Evolutionary conservation across 2,113 vertebrate genomes (phyloP).

Genomic region (Sclerurus mexicanus): DNA sequence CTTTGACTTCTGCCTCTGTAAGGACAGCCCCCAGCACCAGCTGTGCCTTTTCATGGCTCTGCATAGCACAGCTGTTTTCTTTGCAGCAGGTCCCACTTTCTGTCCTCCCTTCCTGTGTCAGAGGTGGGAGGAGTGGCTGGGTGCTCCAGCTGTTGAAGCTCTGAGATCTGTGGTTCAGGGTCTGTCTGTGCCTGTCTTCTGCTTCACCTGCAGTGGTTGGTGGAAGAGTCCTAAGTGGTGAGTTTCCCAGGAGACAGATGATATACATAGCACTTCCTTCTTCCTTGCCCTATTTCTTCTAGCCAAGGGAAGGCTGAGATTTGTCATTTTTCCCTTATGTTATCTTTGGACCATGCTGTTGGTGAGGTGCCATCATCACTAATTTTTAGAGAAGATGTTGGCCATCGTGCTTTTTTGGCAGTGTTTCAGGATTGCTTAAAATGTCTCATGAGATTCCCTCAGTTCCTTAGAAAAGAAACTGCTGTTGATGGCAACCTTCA

Average conservation of each 20-base stretch:
- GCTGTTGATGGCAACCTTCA: neutral
- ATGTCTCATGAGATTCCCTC: neutral
- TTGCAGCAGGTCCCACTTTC: neutral
- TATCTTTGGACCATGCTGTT: neutral
- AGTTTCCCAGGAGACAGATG: neutral
- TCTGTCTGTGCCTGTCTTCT: neutral
- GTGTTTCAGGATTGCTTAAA: neutral
- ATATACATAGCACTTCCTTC: neutral
- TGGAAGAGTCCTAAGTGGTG: neutral
- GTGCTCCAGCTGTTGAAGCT: neutral
- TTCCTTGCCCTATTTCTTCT: neutral
- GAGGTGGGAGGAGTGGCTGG: neutral
- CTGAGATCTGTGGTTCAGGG: neutral
- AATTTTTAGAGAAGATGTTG: neutral
- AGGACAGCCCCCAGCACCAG: neutral
- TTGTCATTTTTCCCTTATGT: neutral
- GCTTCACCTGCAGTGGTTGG: neutral
- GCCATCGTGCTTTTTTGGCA: neutral
- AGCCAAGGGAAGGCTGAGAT: neutral
- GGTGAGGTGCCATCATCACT: neutral
- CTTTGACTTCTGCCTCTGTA: neutral
- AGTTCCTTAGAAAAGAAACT: neutral
- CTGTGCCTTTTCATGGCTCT: neutral
- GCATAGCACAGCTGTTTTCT: neutral
- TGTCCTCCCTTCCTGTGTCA: neutral